A percentile compares a stretch with the other conserved stretches of the same genome.
Evolutionary conservation across 2,888 invertebrate species (phyloP).

Genomic region (Hydrotaea cyrtoneurina): DNA sequence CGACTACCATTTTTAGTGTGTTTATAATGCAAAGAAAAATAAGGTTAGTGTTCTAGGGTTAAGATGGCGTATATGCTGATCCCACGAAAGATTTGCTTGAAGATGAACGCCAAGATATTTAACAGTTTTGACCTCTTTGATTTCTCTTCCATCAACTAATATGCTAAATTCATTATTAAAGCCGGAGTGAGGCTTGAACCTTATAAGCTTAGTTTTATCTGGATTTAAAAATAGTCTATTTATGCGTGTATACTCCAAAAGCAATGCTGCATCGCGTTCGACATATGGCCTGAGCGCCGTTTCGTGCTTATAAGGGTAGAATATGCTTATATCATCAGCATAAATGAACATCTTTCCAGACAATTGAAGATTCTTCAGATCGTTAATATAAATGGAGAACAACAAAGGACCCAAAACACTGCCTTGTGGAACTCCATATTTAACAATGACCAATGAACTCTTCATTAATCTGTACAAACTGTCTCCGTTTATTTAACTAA

Average conservation of each 20-base stretch:
- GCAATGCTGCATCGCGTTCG: constrained; percentile 7
- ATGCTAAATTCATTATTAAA: constrained; percentile 16
- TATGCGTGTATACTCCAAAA: background rate
- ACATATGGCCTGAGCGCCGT: too few species aligned
- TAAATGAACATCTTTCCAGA: constrained; percentile 20
- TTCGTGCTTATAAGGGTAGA: background rate
- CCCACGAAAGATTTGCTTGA: background rate
- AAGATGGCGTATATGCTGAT: constrained; percentile 1
- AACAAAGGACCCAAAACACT: background rate
- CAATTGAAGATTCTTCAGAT: constrained; percentile 5
- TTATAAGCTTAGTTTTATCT: constrained; percentile 3
- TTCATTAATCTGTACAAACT: constrained; percentile 10
- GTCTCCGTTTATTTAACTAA: background rate
- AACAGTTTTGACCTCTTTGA: background rate
- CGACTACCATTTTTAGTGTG: too few species aligned
- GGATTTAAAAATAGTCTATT: background rate
- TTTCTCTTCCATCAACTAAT: constrained; percentile 17
- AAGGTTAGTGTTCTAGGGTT: too few species aligned
- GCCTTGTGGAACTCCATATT: background rate
- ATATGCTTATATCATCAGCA: too few species aligned
- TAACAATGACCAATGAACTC: background rate
- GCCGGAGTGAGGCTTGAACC: constrained; percentile 5
- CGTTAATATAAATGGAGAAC: constrained; percentile 4
- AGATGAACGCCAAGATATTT: constrained; percentile 16
- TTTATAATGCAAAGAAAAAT: too few species aligned